Evolutionary conservation across 2,797 vertebrate species (phyloP).

Genomic region (Phyllotis vaccarum): DNA sequence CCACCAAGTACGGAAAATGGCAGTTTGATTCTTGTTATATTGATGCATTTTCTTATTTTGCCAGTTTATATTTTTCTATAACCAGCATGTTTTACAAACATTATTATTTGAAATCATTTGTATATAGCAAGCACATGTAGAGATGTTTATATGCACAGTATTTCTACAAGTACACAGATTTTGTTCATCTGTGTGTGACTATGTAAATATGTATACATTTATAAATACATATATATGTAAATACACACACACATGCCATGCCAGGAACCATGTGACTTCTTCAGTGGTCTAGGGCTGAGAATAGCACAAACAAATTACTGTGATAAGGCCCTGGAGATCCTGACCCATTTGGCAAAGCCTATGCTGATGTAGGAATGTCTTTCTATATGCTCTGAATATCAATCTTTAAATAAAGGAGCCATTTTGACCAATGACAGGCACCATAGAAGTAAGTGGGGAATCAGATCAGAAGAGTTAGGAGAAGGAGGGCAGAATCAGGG

Average conservation of each 20-base stretch:
- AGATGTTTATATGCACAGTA: background rate
- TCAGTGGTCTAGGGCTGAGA: too few relatives aligned
- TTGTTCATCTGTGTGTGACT: background rate
- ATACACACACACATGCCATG: background rate
- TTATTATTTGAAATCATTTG: background rate
- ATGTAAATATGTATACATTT: background rate
- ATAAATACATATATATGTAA: background rate
- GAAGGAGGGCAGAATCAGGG: too few relatives aligned
- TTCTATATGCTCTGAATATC: too few relatives aligned
- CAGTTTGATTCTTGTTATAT: background rate
- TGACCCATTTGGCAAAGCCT: too few relatives aligned
- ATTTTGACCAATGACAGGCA: too few relatives aligned
- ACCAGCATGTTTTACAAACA: background rate
- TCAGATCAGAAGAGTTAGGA: too few relatives aligned
- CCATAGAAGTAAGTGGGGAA: too few relatives aligned
- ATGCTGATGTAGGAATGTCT: too few relatives aligned
- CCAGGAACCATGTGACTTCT: too few relatives aligned
- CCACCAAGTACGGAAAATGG: background rate
- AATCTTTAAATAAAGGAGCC: too few relatives aligned
- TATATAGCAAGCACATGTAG: background rate
- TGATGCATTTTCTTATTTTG: background rate
- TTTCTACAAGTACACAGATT: background rate
- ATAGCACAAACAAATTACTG: too few relatives aligned
- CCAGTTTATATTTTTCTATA: background rate
- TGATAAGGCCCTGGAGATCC: too few relatives aligned